Base-by-base conservation (phyloP, 1,140 invertebrate species). In the Pararge aegeria region DNA sequence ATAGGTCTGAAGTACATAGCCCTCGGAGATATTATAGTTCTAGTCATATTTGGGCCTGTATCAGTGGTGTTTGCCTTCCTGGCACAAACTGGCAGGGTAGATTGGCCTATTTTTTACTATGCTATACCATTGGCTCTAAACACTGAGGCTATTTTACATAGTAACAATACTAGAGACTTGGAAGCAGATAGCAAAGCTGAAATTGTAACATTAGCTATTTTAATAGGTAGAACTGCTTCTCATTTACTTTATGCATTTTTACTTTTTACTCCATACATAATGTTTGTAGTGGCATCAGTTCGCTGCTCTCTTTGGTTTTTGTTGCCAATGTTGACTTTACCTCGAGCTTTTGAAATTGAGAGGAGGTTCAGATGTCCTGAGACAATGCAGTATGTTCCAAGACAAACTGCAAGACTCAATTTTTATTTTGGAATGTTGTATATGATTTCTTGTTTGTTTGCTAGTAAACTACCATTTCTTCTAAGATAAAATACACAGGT, bases 31-130 rank as follows among this genome's bases (percentile, higher is more conserved):
- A 93, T 98, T 21, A 86, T 98, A 50, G 95, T 98, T 69, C 92
- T 98, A 73, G 93, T 98, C 37, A 95, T 98, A 73, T 98, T 99
- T 89, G 98, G 97, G 2, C 97, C 97, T 2, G 94, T 98, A 19
- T 97, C 96, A 12, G 97, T 98, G n/a, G 90, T 98, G 2, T 98
- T 98, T 90, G 95, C 97, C 0, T 98, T 97, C 72, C 94, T 98
- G 91, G 93, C 96, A 24, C 97, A 98, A 87, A 97, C 96, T 1
- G 97, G 97, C 12, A 92, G 94, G 48, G 90, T 97, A 20, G 94
- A 96, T 76, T 95, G 95, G 94, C 93, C 94, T 19, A 95, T 96
- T 0, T 95, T 98, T 68, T 95, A 97, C 67, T 98, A 98, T 90
- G 97, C 97, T 13, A 94, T 98, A 70, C 98, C 98, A 7, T 83